These are phyloP conservation scores for Rhagologus leucostigma DNA, from an alignment of 2,113 vertebrate species.

Conservation along the genomic window DNA sequence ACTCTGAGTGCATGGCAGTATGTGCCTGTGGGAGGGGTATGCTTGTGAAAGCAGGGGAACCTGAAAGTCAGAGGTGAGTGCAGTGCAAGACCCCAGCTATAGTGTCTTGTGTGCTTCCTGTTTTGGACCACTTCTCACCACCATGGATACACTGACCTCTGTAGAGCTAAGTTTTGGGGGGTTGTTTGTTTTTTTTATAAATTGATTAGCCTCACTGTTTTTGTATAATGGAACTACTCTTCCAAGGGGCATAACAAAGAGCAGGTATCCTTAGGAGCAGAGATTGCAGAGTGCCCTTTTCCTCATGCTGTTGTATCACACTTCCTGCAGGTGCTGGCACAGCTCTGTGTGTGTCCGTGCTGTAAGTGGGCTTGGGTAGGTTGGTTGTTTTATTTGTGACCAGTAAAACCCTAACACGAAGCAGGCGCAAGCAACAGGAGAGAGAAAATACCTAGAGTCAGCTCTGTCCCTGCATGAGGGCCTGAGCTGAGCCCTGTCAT, in stretches of 20 bases:
- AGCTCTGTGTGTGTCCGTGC: neutral
- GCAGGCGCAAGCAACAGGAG: neutral
- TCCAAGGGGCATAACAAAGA: neutral
- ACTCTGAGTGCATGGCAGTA: fast-evolving
- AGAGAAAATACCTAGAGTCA: constrained; percentile 7
- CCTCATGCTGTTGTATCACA: neutral
- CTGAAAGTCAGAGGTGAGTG: neutral
- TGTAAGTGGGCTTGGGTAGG: neutral
- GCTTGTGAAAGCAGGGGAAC: neutral
- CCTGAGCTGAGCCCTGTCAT: neutral
- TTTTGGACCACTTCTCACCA: neutral
- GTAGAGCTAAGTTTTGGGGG: neutral
- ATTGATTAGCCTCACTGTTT: neutral
- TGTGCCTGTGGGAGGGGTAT: neutral
- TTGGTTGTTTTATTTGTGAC: neutral
- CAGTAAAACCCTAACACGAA: neutral
- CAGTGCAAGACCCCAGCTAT: neutral
- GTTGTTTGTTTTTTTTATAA: neutral
- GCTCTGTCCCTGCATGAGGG: neutral
- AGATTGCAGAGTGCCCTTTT: fast-evolving
- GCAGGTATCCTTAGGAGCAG: neutral
- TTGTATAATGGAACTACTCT: neutral
- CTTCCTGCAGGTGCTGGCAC: neutral
- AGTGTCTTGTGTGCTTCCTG: neutral
- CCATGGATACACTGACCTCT: neutral